Base-by-base conservation (phyloP, 2,797 vertebrate genomes). In the Kryptolebias ocellatus region DNA sequence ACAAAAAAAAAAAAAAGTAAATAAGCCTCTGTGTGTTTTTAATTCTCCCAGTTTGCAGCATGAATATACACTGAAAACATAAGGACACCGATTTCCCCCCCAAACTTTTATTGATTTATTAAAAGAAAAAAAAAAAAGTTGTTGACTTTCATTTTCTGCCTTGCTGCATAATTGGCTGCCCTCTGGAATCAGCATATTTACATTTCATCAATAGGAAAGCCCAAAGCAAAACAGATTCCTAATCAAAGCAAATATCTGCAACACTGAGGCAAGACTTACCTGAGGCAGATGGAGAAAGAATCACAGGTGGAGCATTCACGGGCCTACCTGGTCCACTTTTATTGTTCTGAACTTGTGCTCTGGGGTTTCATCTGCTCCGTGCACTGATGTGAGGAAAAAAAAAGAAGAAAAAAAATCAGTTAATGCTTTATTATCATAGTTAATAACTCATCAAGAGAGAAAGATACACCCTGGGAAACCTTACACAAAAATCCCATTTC, bases 261-360 rank as follows among this genome's bases (percentile, higher is more conserved):
- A 20, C 44, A 37, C 14, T 16, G 57, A 71, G 64, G 55, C 20
- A 50, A 74, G 49, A 78, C 90, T 91, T 86, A 93, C 92, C 89
- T 90, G 87, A 81, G 73, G 75, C 51, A 63, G 86, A 78, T 69
- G 76, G 81, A 67, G 47, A 1, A 59, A 66, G 71, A 72, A 79
- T 80, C 46, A 79, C 86, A 90, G 88, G 87, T 88, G 81, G 50
- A 78, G 72, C 45, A 60, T 60, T 80, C 84, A 42, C 39, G 82
- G 87, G 89, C 83, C 89, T 86, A 24, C 65, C 64, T 68, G 74
- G 76, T 90, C 83, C 88, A 85, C 83, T 85, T 75, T 70, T 76
- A 37, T 74, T 64, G 74, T 66, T 70, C 60, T 77, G 56, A 91
- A 90, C 87, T 90, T 88, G 79, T 69, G 81, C 83, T 89, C 83